Evolutionary conservation across 2,888 invertebrate genomes (phyloP), one percentile per base, ranked within the genome.

Genomic region (Pyrocoelia pectoralis): DNA sequence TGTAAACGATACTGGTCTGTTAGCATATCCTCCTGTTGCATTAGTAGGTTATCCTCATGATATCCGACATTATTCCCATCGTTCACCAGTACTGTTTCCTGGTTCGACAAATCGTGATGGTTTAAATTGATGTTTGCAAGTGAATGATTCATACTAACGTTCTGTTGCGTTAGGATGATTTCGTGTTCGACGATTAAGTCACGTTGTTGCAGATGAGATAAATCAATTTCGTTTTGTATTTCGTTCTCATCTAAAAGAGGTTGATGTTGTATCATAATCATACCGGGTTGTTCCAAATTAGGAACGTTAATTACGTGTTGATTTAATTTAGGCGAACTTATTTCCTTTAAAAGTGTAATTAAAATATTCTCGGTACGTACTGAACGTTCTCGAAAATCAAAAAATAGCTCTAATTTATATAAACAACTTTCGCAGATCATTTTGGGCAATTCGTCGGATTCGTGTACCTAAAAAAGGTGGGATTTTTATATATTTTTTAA

Each of bases 341-440:
- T 66, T 70, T 77, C 77, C 67, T 79, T 82, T 48, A 78, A 75
- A 57, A 82, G 61, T 55, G 78, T 79, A 48, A 80, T 76, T 54
- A 87, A 80, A 67, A 85, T 77, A 56, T 77, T 80, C 74, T 87
- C 86, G 0, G 87, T 86, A 60, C 83, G 82, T 18, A 85, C 70
- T 68, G 84, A 83, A 69, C 84, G 83, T 68, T 86, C 84, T 57
- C 85, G 81, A 73, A 87, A 87, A 55, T 86, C 85, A 70, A 82
- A 84, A 56, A 86, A 77, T 52, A 84, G 77, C 67, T 87, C 86
- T 55, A 87, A 72, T 72, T 87, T 87, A 66, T 82, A 86, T 9
- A 85, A 79, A 70, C 87, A 87, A 49, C 83, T 82, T 66, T 84
- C 83, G 69, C 87, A 87, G 2, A 87, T 82, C 74, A 85, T 83